Evolutionary conservation across 2,797 vertebrate species (phyloP), one percentile per base, ranked within the genome.

Genomic region (Heliangelus exortis): DNA sequence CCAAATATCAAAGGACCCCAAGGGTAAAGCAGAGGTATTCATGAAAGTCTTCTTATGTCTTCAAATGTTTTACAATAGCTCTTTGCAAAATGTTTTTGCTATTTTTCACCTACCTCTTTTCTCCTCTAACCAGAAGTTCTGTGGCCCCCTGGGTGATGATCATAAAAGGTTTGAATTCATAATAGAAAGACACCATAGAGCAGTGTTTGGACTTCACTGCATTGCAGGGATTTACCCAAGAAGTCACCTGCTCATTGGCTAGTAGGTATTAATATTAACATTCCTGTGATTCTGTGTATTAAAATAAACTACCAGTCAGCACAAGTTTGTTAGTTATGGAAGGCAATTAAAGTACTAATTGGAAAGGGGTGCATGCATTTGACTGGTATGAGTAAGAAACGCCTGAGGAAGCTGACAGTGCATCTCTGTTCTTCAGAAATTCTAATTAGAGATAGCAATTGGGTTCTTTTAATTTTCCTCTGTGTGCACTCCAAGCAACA

Each of bases 361-460:
- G 84, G 85, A 67, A 87, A 90, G 62, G 9, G 62, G 53, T 50
- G 41, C 76, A 79, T 87, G 67, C 88, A 87, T 89, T 81, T 85
- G 77, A 93, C 57, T 43, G 67, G 67, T 62, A 62, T 73, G 80
- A 59, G 61, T 66, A 72, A 92, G 63, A 94, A 86, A 78, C 21
- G 63, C 83, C 69, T 9, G 50, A 62, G 78, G 84, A 90, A 90
- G 45, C 22, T 55, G 92, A 45, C 57, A 47, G 55, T 85, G 45
- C 7, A n/a, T 91, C 81, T 89, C 87, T 36, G 84, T 57, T 94
- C 63, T 76, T 95, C 82, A 78, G 93, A 92, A 94, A 92, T 87
- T 96, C 95, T 93, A 91, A 97, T 96, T 95, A 97, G 96, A 81
- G 77, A 91, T 77, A 91, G 74, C 76, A 90, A 47, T 66, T 92